A percentile compares a stretch with the other conserved stretches of the same genome.
Conservation (phyloP, 2,888 invertebrate species). For the Mesorhabditis sp. region DNA sequence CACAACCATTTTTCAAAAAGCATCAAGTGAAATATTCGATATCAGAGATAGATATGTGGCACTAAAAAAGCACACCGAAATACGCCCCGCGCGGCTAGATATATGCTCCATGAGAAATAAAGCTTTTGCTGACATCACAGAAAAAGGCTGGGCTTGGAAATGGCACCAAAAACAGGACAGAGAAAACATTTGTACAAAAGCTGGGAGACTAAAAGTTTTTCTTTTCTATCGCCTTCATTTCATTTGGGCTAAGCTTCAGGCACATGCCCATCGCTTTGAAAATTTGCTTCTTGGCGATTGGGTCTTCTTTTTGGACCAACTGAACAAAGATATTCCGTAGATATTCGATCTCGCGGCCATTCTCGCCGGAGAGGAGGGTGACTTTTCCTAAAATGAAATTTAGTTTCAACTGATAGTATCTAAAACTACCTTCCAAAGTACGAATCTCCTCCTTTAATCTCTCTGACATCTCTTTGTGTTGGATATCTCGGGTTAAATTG, state of each 20-base stretch:
- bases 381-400: constrained; percentile 47
- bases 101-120: no score
- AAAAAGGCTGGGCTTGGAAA: no score
- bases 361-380: constrained; percentile 50
- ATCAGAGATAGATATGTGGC: no score
- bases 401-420: constrained; percentile 14
- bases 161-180: no score
- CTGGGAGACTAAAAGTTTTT: background rate
- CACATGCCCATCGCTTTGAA: constrained; percentile 56
- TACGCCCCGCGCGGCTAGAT: no score
- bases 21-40: no score
- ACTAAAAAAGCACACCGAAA: no score
- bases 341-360: constrained; percentile 72
- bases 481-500: constrained; percentile 54
- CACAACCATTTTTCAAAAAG: no score
- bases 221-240: constrained; percentile 64
- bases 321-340: constrained; percentile 83
- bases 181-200: background rate
- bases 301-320: constrained; percentile 72
- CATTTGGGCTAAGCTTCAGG: constrained; percentile 74
- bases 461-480: constrained; percentile 65
- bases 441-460: constrained; percentile 63
- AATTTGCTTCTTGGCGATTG: constrained; percentile 73
- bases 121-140: no score
- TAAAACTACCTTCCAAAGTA: constrained; percentile 57